Evolutionary conservation across 2,888 invertebrate genomes (phyloP).

Genomic region (Hemistola chrysoprasaria): DNA sequence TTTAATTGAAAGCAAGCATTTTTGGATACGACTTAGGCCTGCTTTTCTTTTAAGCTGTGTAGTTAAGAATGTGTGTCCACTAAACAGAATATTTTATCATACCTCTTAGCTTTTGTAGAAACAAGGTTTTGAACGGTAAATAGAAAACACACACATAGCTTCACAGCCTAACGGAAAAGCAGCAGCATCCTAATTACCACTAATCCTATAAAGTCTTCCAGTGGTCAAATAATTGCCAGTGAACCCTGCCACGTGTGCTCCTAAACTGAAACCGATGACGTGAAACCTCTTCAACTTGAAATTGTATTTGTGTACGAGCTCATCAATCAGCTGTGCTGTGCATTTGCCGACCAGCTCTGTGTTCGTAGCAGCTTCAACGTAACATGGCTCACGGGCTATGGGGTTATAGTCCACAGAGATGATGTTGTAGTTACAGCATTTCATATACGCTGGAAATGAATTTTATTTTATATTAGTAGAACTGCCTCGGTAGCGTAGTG

Average conservation of each 20-base stretch:
- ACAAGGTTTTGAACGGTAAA: too few relatives aligned
- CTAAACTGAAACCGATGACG: conserved; percentile 85
- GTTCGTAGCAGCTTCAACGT: conserved; percentile 80
- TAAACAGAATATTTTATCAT: too few relatives aligned
- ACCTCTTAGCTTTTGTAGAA: too few relatives aligned
- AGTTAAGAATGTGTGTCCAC: too few relatives aligned
- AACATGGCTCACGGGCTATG: conserved; percentile 82
- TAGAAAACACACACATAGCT: too few relatives aligned
- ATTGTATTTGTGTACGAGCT: conserved; percentile 59
- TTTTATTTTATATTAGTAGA: too few relatives aligned
- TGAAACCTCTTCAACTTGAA: conserved; percentile 77
- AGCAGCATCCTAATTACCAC: conserved; percentile 72
- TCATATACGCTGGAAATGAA: conserved; percentile 70
- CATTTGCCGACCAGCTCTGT: conserved; percentile 83
- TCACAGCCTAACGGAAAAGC: too few relatives aligned
- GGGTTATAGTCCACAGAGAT: conserved; percentile 84
- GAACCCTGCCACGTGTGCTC: conserved; percentile 83
- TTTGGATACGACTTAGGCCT: too few relatives aligned
- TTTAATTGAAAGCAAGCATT: too few relatives aligned
- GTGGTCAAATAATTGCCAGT: conserved; percentile 68
- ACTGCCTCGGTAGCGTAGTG: too few relatives aligned
- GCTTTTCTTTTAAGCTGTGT: too few relatives aligned
- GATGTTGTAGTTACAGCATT: conserved; percentile 81
- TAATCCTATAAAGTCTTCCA: conserved; percentile 74
- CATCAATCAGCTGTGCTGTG: conserved; percentile 80